Evolutionary conservation across 2,797 vertebrate species (phyloP), one percentile per base, ranked within the genome.

Genomic region (Iguana delicatissima): DNA sequence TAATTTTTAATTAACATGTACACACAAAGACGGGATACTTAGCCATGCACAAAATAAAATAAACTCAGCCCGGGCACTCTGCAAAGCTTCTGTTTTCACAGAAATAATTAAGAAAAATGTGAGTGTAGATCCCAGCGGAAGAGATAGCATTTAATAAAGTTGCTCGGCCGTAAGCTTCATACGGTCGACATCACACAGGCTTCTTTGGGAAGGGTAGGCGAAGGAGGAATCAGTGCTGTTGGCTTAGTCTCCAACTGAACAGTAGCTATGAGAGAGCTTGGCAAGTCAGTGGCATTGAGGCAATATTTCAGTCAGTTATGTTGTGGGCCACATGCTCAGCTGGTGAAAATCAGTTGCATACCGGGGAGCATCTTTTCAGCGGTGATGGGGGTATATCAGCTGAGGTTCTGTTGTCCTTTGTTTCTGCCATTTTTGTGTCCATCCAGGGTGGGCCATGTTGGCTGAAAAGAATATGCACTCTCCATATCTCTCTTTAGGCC

Each of bases 241-340:
- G 6, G 52, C n/a, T 6, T 0, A 4, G 0, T 0, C 24, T 50
- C 24, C 3, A 3, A 1, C 1, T 0, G 22, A 1, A 42, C 38
- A 84, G 87, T 35, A 4, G 72, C 32, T 4, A 0, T 1, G 42
- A 10, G 3, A 29, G 62, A 1, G 5, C 91, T 3, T 74, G 10
- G 16, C 0, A 0, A 76, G n/a, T 29, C 2, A 2, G 0, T 10
- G 90, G 64, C 81, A 26, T 62, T 55, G 86, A 83, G 64, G 10
- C 81, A 64, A 16, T 20, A 12, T 42, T 73, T 38, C 1, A 7
- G 5, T 32, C 50, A 10, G 0, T 46, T 7, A 42, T 26, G 6
- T 22, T 46, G 26, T 0, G 4, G 57, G 29, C 0, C 69, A 0
- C 0, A 85, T 59, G 50, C 55, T 24, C 80, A 7, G 14, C 50